Evolutionary conservation across 1,140 invertebrate species (phyloP), one percentile per base, ranked within the genome.

Genomic region (Oncopeltus fasciatus): DNA sequence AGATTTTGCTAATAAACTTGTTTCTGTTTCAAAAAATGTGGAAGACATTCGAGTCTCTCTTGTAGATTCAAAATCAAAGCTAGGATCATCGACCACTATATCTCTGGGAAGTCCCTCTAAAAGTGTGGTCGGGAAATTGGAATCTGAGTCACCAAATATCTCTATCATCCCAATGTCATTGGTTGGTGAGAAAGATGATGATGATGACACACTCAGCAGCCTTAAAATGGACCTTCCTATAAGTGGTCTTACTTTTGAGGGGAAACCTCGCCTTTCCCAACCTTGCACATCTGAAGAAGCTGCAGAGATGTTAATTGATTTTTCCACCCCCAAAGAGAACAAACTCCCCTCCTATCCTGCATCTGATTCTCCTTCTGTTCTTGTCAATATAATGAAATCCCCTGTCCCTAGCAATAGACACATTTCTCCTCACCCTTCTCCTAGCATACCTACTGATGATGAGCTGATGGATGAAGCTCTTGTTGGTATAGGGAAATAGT

Each of bases 401-500:
- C 86, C 86, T 2, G 84, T 83, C 0, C 83, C 85, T 0, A 84
- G 83, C 16, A 24, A 53, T 12, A 21, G 49, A 8, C 84, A 83
- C 0, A 71, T 84, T 11, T 85, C 85, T 8, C 86, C 85, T 2
- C 84, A 85, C 69, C 86, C 85, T 3, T 89, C 88, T 1, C 87
- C 89, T 4, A 86, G 83, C 66, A 85, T 87, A 61, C n/a, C n/a
- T n/a, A 89, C 88, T 61, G 89, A 92, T 68, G 89, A 92, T 71
- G 89, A 92, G 68, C 79, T 92, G 1, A 90, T 92, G 85, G 89
- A 92, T 70, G 89, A 90, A 70, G 87, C 88, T 1, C 74, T 92
- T 59, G 64, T 62, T 12, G 67, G 68, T 56, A 67, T 69, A 28
- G 66, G 67, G 20, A 69, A 69, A 65, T 69, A 67, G 56, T 57